A percentile compares a stretch with the other conserved stretches of the same genome.
Evolutionary conservation across 2,113 vertebrate genomes (phyloP).

Genomic region (Copsychus sechellarum): DNA sequence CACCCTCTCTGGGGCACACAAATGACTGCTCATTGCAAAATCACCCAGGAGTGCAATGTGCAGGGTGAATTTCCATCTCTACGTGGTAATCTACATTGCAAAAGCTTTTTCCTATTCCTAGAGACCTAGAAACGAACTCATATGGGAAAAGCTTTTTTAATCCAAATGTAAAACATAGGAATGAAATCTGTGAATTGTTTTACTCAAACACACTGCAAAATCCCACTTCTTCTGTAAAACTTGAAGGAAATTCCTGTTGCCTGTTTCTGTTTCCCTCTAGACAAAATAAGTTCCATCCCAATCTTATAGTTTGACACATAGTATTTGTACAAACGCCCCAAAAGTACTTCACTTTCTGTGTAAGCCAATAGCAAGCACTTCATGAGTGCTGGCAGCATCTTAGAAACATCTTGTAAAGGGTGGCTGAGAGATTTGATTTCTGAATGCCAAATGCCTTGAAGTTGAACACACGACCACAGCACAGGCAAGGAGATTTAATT

Average conservation of each 20-base stretch:
- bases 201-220: neutral
- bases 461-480: neutral
- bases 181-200: neutral
- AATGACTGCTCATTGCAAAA: neutral
- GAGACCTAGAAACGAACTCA: neutral
- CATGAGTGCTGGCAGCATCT: neutral
- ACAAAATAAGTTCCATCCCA: neutral
- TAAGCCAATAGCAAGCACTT: neutral
- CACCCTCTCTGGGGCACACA: neutral
- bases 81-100: neutral
- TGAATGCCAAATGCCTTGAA: neutral
- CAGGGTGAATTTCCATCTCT: neutral
- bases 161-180: neutral
- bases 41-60: neutral
- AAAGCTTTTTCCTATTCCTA: neutral
- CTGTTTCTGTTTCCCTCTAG: neutral
- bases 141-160: neutral
- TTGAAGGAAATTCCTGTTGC: neutral
- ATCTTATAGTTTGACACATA: neutral
- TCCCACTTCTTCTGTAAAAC: neutral
- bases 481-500: neutral
- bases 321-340: neutral
- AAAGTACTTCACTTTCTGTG: neutral
- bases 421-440: neutral
- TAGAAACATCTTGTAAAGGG: neutral